phyloP scores from a whole-genome alignment of 1,140 invertebrate genomes.

The Asbolus verrucosus region DNA sequence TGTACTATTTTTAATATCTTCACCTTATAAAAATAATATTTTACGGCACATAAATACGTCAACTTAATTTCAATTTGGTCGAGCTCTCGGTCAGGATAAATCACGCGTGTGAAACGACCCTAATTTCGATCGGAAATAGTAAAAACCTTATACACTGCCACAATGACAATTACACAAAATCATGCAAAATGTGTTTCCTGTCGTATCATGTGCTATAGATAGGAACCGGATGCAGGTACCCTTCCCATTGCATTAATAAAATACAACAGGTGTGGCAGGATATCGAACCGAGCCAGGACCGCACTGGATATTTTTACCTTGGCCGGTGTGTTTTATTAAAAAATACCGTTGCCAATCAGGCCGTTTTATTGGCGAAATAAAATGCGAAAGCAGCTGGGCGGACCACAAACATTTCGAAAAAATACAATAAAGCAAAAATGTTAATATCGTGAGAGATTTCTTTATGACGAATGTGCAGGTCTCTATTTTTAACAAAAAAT shows the following conservation, averaged over 20 bases:
- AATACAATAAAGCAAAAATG: not conserved
- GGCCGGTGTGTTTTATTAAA: conserved; percentile 1
- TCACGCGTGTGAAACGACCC: conserved; percentile 6
- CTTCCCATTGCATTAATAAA: conserved; percentile 43
- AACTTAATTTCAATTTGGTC: conserved; percentile 14
- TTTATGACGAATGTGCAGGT: too few species aligned
- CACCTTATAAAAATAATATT: conserved; percentile 27
- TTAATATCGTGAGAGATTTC: too few species aligned
- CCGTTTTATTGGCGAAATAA: not conserved
- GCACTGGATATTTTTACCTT: conserved; percentile 21
- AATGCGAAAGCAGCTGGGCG: not conserved
- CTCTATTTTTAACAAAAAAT: not conserved
- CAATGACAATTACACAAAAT: conserved; percentile 20
- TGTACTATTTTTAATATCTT: conserved; percentile 17
- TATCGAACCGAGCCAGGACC: conserved; percentile 37
- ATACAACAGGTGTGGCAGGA: conserved; percentile 45
- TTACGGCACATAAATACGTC: conserved; percentile 16
- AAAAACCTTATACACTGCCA: not conserved
- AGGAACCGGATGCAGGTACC: conserved; percentile 46
- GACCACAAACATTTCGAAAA: not conserved
- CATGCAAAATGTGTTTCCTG: conserved; percentile 20
- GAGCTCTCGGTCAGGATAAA: not conserved
- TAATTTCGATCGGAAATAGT: conserved; percentile 3
- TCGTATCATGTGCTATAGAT: conserved; percentile 23
- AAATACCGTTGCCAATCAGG: not conserved